Evolutionary conservation across 92 coral and sea anemone species (phyloP).

Genomic region (Paramuricea clavata): DNA sequence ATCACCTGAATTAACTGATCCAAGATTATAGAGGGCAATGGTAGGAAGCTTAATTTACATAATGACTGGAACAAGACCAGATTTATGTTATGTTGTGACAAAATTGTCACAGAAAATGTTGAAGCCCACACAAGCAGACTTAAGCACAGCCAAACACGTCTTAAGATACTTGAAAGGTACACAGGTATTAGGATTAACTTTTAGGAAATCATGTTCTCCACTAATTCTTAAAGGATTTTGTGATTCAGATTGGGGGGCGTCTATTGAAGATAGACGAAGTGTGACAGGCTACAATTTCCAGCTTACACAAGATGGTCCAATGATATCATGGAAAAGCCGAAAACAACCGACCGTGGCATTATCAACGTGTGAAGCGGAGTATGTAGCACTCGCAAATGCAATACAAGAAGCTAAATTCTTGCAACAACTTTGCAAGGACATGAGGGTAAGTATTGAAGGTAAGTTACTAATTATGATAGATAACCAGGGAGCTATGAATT

Average conservation of each 20-base stretch:
- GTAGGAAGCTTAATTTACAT: constrained; percentile 51
- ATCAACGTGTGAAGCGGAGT: neutral
- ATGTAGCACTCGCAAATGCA: neutral
- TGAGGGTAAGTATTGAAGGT: neutral
- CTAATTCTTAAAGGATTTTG: constrained; percentile 52
- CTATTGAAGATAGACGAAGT: constrained; percentile 28
- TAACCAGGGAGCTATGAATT: constrained; percentile 21
- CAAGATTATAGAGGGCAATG: constrained; percentile 37
- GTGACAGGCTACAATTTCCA: constrained; percentile 32
- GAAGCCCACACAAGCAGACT: constrained; percentile 39
- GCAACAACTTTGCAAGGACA: neutral
- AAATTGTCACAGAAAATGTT: constrained; percentile 28
- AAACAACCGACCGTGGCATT: constrained; percentile 30
- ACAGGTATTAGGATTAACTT: constrained; percentile 48
- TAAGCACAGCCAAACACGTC: constrained; percentile 53
- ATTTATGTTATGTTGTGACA: constrained; percentile 50
- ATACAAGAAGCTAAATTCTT: constrained; percentile 16
- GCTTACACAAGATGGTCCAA: neutral
- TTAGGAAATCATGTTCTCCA: constrained; percentile 45
- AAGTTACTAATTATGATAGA: neutral
- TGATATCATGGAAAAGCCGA: constrained; percentile 17
- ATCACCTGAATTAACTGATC: constrained; percentile 36
- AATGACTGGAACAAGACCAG: constrained; percentile 59
- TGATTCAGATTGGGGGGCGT: constrained; percentile 63
- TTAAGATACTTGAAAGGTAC: constrained; percentile 60